A percentile compares a stretch with the other conserved stretches of the same genome.
Evolutionary conservation across 2,797 vertebrate genomes (phyloP).

Genomic region (Amblyopsis hoosieri): DNA sequence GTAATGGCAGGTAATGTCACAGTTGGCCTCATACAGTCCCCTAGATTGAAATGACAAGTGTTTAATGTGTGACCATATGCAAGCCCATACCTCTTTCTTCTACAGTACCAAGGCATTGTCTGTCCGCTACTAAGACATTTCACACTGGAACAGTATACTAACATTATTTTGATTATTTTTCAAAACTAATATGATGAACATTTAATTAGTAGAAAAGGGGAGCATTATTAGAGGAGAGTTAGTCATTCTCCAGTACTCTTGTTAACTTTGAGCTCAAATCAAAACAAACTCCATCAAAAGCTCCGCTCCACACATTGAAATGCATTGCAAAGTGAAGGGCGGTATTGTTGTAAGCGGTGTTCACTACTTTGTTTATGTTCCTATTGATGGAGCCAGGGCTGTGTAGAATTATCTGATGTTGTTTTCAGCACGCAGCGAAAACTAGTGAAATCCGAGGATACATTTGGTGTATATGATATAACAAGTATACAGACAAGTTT

Average conservation of each 20-base stretch:
- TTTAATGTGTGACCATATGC: conserved; percentile 21
- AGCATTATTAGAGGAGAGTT: not conserved
- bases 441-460: no score
- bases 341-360: no score
- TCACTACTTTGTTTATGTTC: no score
- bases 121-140: conserved; percentile 51
- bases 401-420: no score
- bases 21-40: conserved; percentile 34
- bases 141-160: conserved; percentile 58
- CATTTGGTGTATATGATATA: conserved; percentile 15
- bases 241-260: no score
- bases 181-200: conserved; percentile 73
- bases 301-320: no score
- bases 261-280: not conserved
- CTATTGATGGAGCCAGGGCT: no score
- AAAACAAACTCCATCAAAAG: not conserved
- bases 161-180: conserved; percentile 75
- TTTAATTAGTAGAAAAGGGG: conserved; percentile 68
- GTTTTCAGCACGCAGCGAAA: no score
- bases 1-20: conserved; percentile 49
- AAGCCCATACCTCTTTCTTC: conserved; percentile 18
- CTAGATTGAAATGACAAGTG: conserved; percentile 37
- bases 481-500: conserved; percentile 21
- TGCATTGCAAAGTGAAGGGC: no score
- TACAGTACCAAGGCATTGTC: conserved; percentile 23